These are phyloP conservation scores for Psittacula echo DNA, from an alignment of 2,797 vertebrate species.

Conservation along the genomic window DNA sequence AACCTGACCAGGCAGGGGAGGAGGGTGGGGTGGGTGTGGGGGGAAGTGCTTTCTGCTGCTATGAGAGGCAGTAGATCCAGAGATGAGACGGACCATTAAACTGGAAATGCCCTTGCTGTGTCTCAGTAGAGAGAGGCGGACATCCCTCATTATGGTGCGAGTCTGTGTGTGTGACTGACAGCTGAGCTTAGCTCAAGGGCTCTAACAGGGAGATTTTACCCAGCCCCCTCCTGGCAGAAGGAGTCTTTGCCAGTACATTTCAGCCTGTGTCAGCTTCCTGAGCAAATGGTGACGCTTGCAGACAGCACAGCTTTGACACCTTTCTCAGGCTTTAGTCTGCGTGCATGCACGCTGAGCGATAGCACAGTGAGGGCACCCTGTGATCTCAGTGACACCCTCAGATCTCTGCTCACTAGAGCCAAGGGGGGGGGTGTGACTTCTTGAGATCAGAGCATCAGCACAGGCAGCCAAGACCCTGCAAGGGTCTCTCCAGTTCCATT, in stretches of 20 bases:
- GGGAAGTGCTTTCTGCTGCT: conserved; percentile 21
- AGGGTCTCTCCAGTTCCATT: conserved; percentile 47
- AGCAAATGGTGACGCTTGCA: not conserved
- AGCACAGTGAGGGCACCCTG: not conserved
- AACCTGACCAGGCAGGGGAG: conserved; percentile 42
- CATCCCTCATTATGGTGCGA: not conserved
- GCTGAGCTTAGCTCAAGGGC: not conserved
- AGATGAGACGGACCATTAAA: conserved; percentile 54
- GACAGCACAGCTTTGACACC: not conserved
- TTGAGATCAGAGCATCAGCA: not conserved
- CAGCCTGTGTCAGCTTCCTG: not conserved
- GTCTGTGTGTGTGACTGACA: not conserved
- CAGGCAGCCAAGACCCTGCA: conserved; percentile 20
- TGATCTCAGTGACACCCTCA: not conserved
- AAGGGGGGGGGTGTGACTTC: not conserved
- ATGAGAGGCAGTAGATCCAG: conserved; percentile 23
- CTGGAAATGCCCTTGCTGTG: conserved; percentile 69
- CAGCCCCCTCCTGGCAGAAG: conserved; percentile 19
- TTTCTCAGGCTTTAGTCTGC: conserved; percentile 12
- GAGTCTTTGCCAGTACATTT: not conserved
- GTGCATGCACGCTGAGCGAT: not conserved
- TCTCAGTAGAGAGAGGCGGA: conserved; percentile 45
- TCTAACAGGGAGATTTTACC: not conserved
- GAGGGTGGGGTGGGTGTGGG: not conserved
- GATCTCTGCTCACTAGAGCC: not conserved